Base-by-base conservation (phyloP, 2,113 vertebrate genomes). In the Dromaius novaehollandiae region DNA sequence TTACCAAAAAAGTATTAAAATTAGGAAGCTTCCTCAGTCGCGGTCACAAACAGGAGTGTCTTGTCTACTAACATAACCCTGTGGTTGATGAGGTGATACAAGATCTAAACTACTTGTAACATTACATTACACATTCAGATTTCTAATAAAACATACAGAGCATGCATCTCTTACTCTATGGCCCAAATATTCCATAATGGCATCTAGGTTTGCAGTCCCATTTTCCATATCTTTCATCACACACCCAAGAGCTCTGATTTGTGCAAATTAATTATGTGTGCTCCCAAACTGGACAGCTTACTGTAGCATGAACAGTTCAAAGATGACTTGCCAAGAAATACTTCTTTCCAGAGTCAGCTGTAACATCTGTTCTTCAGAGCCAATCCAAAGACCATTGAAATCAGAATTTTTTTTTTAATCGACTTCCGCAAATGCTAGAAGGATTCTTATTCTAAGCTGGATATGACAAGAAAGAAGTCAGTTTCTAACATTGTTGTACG, bases 401-500 rank as follows among this genome's bases (percentile, higher is more conserved):
- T 50, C 53, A 74, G 64, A 78, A 48, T 6, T 66, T 80, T 86
- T 65, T 26, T 51, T 68, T 44, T 30, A 53, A 68, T 32, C 7
- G 51, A 42, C 56, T 94, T 82, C 94, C 63, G 84, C 30, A 82
- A 80, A 58, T 32, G 38, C 91, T 85, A 34, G 38, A 61, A 64
- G 75, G 65, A 92, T 65, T 51, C 71, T 71, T 76, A 68, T 78
- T 91, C 70, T 40, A 70, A 73, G 46, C 42, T 84, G 76, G 51
- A 71, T 53, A 22, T 48, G 71, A 51, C 58, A 96, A 84, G 71
- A 79, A 82, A 85, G 44, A 79, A 91, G 82, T 42, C 75, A 25
- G 69, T 95, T 94, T 88, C 85, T 86, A 86, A 53, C 55, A 70
- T 91, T 91, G 73, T 63, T 83, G 36, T 89, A 68, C 68, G n/a